Evolutionary conservation across 2,113 vertebrate species (phyloP).

Genomic region (Zeus faber): DNA sequence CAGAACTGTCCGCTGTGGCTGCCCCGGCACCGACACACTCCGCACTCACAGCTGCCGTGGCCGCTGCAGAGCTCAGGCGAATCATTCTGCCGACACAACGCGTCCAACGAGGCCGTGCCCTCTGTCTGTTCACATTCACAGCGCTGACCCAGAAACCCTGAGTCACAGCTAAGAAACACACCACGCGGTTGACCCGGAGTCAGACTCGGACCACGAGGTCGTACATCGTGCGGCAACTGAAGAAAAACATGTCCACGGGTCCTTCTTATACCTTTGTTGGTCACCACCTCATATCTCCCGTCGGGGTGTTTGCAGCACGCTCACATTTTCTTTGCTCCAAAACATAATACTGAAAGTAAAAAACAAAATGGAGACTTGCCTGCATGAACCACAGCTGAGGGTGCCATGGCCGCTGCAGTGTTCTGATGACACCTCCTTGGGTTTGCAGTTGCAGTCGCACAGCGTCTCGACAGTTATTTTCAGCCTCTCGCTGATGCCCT

Average conservation of each 20-base stretch:
- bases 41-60: constrained; percentile 72
- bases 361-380: constrained; percentile 63
- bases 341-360: too few relatives aligned
- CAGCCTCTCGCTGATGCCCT: constrained; percentile 75
- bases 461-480: constrained; percentile 59
- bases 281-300: too few relatives aligned
- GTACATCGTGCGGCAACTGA: too few relatives aligned
- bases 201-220: too few relatives aligned
- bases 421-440: constrained; percentile 28
- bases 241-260: too few relatives aligned
- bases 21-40: constrained; percentile 61
- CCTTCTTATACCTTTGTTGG: too few relatives aligned
- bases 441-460: constrained; percentile 71
- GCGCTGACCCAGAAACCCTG: constrained; percentile 55
- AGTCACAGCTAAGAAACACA: constrained; percentile 60
- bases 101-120: constrained; percentile 36
- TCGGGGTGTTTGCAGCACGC: too few relatives aligned
- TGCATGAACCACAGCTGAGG: constrained; percentile 75
- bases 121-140: constrained; percentile 68
- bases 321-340: too few relatives aligned
- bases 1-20: constrained; percentile 41
- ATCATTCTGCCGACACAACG: constrained; percentile 52
- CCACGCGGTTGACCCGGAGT: not conserved
- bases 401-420: constrained; percentile 66
- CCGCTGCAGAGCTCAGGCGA: constrained; percentile 62